Percentiles rank a stretch among this genome's conserved stretches.
phyloP scores from a whole-genome alignment of 1,140 invertebrate species.

The Lasioglossum baleicum region DNA sequence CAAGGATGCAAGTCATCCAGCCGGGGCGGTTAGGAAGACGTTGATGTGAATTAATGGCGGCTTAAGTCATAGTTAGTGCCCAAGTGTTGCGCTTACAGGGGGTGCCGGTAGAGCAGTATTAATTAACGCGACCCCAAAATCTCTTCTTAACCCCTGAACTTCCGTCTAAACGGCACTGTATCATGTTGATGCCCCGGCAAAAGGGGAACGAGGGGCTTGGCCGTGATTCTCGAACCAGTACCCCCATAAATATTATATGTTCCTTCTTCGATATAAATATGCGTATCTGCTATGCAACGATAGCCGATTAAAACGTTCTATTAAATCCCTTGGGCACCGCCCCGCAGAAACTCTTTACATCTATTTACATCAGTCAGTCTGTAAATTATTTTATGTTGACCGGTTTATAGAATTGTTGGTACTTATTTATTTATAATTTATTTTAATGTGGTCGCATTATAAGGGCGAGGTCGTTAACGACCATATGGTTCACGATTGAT shows the following conservation, averaged over 20 bases:
- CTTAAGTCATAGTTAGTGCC: conserved; percentile 71
- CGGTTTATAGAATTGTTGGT: too few species aligned
- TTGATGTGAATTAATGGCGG: conserved; percentile 80
- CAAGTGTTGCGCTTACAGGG: conserved; percentile 50
- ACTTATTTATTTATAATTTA: too few species aligned
- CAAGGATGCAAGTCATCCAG: conserved; percentile 76
- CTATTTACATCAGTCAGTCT: too few species aligned
- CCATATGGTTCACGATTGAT: too few species aligned
- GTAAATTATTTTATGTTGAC: too few species aligned
- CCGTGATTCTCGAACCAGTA: conserved; percentile 52
- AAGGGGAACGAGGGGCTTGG: conserved; percentile 37
- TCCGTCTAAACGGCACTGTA: conserved; percentile 62
- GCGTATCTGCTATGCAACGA: conserved; percentile 56
- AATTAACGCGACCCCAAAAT: conserved; percentile 76
- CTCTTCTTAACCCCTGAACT: conserved; percentile 74
- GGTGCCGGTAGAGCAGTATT: conserved; percentile 60
- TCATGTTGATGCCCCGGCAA: conserved; percentile 53
- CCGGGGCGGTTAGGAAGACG: conserved; percentile 74
- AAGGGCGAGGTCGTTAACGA: too few species aligned
- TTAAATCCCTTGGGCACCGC: too few species aligned
- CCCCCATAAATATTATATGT: conserved; percentile 63
- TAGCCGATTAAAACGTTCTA: conserved; percentile 47
- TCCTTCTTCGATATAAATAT: conserved; percentile 55
- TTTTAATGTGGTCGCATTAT: too few species aligned
- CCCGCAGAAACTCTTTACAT: too few species aligned